Percentiles rank a stretch among this genome's conserved stretches.
Conservation (phyloP, 2,113 vertebrate genomes). For the Osmerus eperlanus region DNA sequence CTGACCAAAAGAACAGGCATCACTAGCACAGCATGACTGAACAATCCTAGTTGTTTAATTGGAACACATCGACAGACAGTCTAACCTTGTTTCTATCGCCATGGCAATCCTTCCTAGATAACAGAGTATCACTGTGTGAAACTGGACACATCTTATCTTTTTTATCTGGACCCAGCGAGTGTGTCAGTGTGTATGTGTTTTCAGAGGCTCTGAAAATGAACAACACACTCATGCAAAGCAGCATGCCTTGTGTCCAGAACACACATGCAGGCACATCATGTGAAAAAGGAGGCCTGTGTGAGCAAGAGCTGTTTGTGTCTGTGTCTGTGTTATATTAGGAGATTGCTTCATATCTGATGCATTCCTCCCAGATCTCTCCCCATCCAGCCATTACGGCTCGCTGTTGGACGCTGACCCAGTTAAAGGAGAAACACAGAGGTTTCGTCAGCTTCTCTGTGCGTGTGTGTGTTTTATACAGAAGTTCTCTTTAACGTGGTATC, state of each 20-base stretch:
- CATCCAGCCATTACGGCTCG: conserved; percentile 39
- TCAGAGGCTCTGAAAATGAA: not conserved
- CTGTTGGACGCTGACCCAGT: conserved; percentile 54
- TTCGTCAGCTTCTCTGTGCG: conserved; percentile 31
- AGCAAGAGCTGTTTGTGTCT: conserved; percentile 20
- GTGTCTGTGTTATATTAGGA: conserved; percentile 17
- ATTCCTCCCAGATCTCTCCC: conserved; percentile 48
- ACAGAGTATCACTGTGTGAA: too few species aligned
- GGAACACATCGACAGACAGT: too few species aligned
- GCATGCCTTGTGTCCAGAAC: not conserved
- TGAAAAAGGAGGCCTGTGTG: not conserved
- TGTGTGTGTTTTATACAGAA: not conserved
- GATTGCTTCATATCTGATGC: conserved; percentile 54
- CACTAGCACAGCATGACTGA: too few species aligned
- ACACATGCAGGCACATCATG: not conserved
- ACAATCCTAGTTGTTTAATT: too few species aligned
- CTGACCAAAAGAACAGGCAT: not conserved
- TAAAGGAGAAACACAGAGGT: conserved; percentile 18
- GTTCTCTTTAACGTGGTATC: too few species aligned
- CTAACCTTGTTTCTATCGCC: too few species aligned
- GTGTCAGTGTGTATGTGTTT: not conserved
- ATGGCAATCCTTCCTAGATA: too few species aligned
- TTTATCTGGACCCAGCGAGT: not conserved
- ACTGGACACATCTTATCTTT: too few species aligned
- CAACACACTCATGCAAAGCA: not conserved